Percentiles rank a stretch among this genome's conserved stretches.
Evolutionary conservation across 2,888 invertebrate genomes (phyloP).

Genomic region (Lomographa bimaculata): DNA sequence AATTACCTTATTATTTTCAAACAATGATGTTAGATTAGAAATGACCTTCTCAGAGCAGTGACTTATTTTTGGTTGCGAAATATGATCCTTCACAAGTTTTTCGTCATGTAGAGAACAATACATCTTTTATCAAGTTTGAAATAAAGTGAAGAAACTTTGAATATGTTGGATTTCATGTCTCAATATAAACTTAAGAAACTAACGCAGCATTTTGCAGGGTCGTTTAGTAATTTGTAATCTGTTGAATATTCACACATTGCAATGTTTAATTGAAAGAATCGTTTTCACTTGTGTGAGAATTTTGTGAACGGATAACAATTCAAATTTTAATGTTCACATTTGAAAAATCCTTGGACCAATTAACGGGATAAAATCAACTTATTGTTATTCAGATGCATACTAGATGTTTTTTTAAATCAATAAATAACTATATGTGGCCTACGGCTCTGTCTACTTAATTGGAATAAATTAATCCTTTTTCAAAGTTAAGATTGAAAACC

Average conservation of each 20-base stretch:
- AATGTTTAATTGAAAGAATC: slow-evolving; percentile 1
- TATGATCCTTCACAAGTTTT: slow-evolving; percentile 13
- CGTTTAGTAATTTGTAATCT: slow-evolving; percentile 14
- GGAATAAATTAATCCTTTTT: too few relatives aligned
- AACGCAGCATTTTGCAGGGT: slow-evolving; percentile 8
- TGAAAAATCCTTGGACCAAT: too few relatives aligned
- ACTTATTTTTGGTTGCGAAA: slow-evolving; percentile 10
- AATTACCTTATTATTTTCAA: too few relatives aligned
- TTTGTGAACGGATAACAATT: too few relatives aligned
- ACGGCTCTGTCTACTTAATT: not conserved
- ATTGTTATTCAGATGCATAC: too few relatives aligned
- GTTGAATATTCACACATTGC: slow-evolving; percentile 17
- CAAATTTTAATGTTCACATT: too few relatives aligned
- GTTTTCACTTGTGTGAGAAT: slow-evolving; percentile 16
- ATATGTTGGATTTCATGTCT: slow-evolving; percentile 8
- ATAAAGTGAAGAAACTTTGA: slow-evolving; percentile 13
- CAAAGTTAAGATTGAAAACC: too few relatives aligned
- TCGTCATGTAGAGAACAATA: slow-evolving; percentile 17
- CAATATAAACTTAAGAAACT: slow-evolving; percentile 7
- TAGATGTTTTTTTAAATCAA: slow-evolving; percentile 5
- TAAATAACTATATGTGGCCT: not conserved
- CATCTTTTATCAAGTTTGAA: slow-evolving; percentile 16
- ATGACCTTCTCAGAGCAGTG: slow-evolving; percentile 14
- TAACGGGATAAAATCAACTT: too few relatives aligned
- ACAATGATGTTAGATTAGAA: not conserved